These are phyloP conservation scores for Drosophila algonquin DNA, from an alignment of 2,888 invertebrate species.

Conservation along the genomic window DNA sequence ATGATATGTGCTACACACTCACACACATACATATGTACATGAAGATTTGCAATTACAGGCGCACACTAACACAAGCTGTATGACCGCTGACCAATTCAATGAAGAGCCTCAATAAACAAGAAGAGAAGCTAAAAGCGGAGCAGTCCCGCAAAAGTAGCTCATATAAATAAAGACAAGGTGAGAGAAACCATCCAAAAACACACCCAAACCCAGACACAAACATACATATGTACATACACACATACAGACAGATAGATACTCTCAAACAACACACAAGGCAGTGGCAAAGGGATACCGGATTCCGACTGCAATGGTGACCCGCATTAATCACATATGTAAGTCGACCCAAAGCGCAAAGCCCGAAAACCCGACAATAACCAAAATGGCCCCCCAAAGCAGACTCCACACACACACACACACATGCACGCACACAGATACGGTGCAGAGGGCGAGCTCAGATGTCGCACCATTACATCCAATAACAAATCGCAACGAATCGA, in stretches of 20 bases:
- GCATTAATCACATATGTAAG: constrained; percentile 69
- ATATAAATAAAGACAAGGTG: constrained; percentile 40
- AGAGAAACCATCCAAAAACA: constrained; percentile 8
- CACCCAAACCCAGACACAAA: constrained; percentile 7
- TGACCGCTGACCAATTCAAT: constrained; percentile 43
- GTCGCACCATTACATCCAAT: constrained; percentile 77
- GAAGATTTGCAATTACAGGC: too few species aligned
- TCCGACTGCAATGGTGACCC: constrained; percentile 58
- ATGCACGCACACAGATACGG: neutral
- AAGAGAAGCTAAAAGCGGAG: constrained; percentile 11
- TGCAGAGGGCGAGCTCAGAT: constrained; percentile 64
- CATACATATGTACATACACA: constrained; percentile 6
- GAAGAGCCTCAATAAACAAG: constrained; percentile 31
- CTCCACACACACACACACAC: constrained; percentile 13
- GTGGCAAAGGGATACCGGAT: constrained; percentile 8
- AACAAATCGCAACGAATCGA: constrained; percentile 77
- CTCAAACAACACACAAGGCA: neutral
- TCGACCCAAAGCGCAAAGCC: constrained; percentile 42
- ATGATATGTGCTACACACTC: too few species aligned
- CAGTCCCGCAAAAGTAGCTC: constrained; percentile 32
- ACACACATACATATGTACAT: too few species aligned
- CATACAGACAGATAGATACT: neutral
- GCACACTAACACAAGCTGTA: neutral
- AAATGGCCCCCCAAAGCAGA: constrained; percentile 21
- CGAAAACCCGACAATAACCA: constrained; percentile 40